Base-by-base conservation (phyloP, 2,888 invertebrate genomes). In the Asteroscopus sphinx region DNA sequence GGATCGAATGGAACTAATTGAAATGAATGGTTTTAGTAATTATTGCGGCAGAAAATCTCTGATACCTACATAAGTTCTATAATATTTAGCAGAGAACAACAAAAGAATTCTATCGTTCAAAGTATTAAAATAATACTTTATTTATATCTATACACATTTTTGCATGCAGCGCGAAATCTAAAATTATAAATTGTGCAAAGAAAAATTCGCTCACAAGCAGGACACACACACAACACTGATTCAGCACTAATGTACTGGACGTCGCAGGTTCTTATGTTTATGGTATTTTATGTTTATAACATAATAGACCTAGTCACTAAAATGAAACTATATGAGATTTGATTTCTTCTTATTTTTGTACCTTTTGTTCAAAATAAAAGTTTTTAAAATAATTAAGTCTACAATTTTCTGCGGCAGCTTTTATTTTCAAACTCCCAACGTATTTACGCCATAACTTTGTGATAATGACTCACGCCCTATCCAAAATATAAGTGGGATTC, bases 381-480 rank as follows among this genome's bases (percentile, higher is more conserved):
- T n/a, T 7, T 21, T 21, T 2, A 25, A n/a, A 13, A 59, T 13
- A 46, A 21, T 12, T n/a, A 26, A 16, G 2, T 26, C 21, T 7
- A 11, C 16, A 25, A 16, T 46, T 41, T 36, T 12, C 4, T 15
- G 15, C 16, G 17, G 9, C 7, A 41, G 25, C 40, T 13, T 61
- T 68, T 57, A 57, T 48, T 60, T 53, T 47, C 54, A 21, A 30
- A 25, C 25, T 42, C 39, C 33, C 12, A 40, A 11, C 41, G 25
- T 35, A 52, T 45, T 48, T 59, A 60, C 51, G 33, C 41, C 51
- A 42, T 48, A 65, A 65, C 32, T 71, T 71, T 66, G 61, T 75
- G 77, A 72, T 76, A 83, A 82, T 79, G 76, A 71, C 60, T 66
- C 54, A 53, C 57, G 51, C 68, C 51, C 61, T 30, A 52, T 55